These are phyloP conservation scores for Ochotona curzoniae DNA, from an alignment of 2,113 vertebrate species.

Conservation along the genomic window DNA sequence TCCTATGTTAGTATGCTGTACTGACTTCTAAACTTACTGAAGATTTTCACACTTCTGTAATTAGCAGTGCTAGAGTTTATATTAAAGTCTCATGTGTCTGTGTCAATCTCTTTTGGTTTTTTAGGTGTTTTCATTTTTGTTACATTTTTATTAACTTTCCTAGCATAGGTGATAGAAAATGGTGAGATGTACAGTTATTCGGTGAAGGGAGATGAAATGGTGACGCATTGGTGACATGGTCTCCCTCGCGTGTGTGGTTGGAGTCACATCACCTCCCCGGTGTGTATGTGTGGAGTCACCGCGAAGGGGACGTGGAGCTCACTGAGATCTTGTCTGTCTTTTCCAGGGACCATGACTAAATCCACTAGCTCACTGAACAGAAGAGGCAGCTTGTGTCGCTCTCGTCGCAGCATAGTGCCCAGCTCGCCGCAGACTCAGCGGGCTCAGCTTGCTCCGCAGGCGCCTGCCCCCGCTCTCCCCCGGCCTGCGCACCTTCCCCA, in stretches of 20 bases:
- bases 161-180: not conserved
- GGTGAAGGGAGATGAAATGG: not conserved
- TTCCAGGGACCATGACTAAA: constrained; percentile 88
- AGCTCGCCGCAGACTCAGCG: constrained; percentile 90
- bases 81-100: not conserved
- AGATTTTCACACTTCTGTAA: not conserved
- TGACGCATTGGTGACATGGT: not conserved
- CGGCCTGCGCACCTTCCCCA: constrained; percentile 60
- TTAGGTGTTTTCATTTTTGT: constrained; percentile 14
- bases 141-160: not conserved
- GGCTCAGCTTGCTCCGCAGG: constrained; percentile 57
- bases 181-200: not conserved
- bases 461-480: not conserved
- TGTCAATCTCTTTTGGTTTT: constrained; percentile 34
- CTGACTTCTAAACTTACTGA: constrained; percentile 39
- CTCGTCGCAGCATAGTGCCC: constrained; percentile 92
- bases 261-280: not conserved
- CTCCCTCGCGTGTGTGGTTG: not conserved
- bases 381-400: constrained; percentile 96
- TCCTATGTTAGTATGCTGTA: not conserved
- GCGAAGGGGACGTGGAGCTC: accelerated
- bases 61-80: not conserved
- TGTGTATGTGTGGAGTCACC: not conserved
- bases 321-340: not conserved
- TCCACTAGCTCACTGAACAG: constrained; percentile 89